Evolutionary conservation across 2,888 invertebrate genomes (phyloP).

Genomic region (Drosophila paracracens): DNA sequence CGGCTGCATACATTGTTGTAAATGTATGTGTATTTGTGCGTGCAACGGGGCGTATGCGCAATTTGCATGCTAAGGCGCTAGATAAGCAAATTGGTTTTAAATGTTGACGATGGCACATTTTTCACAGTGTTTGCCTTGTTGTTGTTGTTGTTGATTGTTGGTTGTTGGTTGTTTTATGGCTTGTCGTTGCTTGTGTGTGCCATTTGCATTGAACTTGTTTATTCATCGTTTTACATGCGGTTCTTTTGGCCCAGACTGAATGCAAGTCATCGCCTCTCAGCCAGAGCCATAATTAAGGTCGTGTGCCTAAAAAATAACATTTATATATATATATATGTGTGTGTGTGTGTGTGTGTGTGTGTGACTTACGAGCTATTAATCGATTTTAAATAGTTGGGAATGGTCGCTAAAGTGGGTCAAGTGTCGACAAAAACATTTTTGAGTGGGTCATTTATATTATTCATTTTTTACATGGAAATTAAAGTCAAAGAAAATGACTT

Average conservation of each 20-base stretch:
- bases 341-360: neutral
- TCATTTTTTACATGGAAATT: neutral
- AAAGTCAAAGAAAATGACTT: neutral
- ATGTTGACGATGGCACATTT: slow-evolving; percentile 60
- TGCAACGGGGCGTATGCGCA: slow-evolving; percentile 77
- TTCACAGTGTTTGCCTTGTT: slow-evolving; percentile 13
- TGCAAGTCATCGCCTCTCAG: slow-evolving; percentile 52
- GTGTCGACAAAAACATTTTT: neutral
- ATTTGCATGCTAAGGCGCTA: slow-evolving; percentile 64
- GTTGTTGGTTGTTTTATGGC: neutral
- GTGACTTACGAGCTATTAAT: slow-evolving; percentile 24
- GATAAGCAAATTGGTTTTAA: slow-evolving; percentile 67
- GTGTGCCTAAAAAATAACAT: slow-evolving; percentile 46
- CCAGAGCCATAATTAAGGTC: slow-evolving; percentile 68
- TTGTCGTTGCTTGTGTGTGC: slow-evolving; percentile 39
- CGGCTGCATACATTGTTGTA: neutral
- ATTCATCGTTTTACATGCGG: slow-evolving; percentile 25
- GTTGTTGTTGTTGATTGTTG: neutral
- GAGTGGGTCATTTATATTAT: neutral
- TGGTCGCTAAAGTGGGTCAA: slow-evolving; percentile 6
- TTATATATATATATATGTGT: neutral
- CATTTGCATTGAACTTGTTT: slow-evolving; percentile 73
- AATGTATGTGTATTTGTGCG: neutral
- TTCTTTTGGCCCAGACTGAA: slow-evolving; percentile 12
- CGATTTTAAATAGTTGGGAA: slow-evolving; percentile 20